Conservation (phyloP, 2,797 vertebrate genomes). For the Ctenochaetus hawaiiensis region DNA sequence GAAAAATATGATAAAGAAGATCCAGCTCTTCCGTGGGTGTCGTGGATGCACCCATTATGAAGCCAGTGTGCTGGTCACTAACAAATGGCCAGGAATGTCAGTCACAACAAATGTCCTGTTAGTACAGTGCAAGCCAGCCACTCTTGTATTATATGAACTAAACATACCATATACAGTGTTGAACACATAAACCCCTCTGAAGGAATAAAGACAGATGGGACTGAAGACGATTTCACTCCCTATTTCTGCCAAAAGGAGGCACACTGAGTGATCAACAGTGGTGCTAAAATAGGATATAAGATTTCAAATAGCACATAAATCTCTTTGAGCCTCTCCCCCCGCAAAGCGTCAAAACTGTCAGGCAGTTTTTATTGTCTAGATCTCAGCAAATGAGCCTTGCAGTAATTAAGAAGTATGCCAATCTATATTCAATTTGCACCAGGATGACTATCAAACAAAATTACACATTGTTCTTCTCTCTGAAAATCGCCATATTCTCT, state of each 20-base stretch:
- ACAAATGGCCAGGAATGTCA: constrained; percentile 87
- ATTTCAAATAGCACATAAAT: constrained; percentile 61
- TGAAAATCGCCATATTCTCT: constrained; percentile 54
- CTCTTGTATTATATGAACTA: constrained; percentile 14
- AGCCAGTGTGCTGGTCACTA: constrained; percentile 75
- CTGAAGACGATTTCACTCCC: constrained; percentile 22
- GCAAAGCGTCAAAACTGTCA: constrained; percentile 53
- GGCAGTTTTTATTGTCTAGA: constrained; percentile 62
- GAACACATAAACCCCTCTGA: constrained; percentile 24
- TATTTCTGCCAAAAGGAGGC: constrained; percentile 41
- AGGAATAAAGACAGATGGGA: constrained; percentile 13
- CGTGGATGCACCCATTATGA: background rate
- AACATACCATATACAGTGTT: constrained; percentile 8
- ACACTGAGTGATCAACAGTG: no score
- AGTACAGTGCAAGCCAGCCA: constrained; percentile 16
- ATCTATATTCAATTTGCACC: constrained; percentile 77
- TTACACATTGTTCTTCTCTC: constrained; percentile 68
- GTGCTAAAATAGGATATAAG: constrained; percentile 15
- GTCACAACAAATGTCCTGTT: constrained; percentile 82
- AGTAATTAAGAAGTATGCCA: constrained; percentile 75
- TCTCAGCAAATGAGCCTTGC: constrained; percentile 72
- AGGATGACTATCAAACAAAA: constrained; percentile 72
- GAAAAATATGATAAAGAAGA: background rate
- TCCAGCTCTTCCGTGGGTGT: background rate
- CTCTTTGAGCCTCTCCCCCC: constrained; percentile 37